Conservation (phyloP, 2,888 invertebrate species). For the Tipula confusa region DNA sequence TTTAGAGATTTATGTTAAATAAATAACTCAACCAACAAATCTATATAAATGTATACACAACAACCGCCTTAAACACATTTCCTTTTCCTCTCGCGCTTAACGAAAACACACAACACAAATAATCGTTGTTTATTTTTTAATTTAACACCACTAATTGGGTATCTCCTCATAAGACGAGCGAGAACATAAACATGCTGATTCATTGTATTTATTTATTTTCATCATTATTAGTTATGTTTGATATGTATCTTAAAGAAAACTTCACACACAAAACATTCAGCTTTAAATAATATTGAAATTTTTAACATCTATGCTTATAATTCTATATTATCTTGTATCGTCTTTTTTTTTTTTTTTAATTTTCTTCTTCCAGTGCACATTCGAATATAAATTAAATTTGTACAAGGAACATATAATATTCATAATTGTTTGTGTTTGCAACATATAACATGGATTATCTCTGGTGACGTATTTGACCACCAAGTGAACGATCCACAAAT, state of each 20-base stretch:
- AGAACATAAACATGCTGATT: slow-evolving; percentile 31
- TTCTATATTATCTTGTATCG: not conserved
- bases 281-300: not conserved
- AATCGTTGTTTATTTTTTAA: slow-evolving; percentile 31
- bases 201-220: slow-evolving; percentile 28
- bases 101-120: not conserved
- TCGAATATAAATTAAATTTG: not conserved
- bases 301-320: slow-evolving; percentile 7
- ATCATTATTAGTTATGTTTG: slow-evolving; percentile 25
- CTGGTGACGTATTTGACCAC: not conserved
- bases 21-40: not conserved
- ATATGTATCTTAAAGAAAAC: slow-evolving; percentile 9
- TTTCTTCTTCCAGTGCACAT: not conserved
- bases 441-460: not conserved
- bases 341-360: no score
- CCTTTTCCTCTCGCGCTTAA: slow-evolving; percentile 9
- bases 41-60: not conserved
- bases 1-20: slow-evolving; percentile 3
- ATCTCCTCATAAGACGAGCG: not conserved
- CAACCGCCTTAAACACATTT: not conserved
- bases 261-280: slow-evolving; percentile 12
- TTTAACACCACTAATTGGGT: slow-evolving; percentile 31
- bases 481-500: not conserved
- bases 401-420: not conserved
- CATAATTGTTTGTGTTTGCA: not conserved